Evolutionary conservation across 92 coral and sea anemone species (phyloP).

Genomic region (Plumapathes pennacea): DNA sequence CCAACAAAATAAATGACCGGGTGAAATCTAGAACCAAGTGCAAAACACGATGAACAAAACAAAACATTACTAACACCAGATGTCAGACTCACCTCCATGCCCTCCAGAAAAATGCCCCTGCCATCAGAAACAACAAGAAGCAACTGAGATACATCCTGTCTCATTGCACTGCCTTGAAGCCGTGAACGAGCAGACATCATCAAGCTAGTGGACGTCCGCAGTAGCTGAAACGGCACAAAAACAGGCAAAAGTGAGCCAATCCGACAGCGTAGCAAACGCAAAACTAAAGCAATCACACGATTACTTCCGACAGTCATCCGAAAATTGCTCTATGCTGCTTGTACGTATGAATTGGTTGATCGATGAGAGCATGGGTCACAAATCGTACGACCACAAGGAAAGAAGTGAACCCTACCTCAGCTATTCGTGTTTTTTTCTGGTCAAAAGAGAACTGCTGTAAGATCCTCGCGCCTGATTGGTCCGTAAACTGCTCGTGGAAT

Average conservation of each 20-base stretch:
- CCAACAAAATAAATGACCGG: too few relatives aligned
- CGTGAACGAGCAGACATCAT: constrained; percentile 89
- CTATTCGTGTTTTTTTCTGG: constrained; percentile 93
- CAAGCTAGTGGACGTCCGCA: constrained; percentile 73
- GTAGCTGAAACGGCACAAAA: constrained; percentile 44
- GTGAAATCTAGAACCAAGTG: too few relatives aligned
- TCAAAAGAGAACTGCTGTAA: constrained; percentile 91
- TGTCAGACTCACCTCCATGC: constrained; percentile 73
- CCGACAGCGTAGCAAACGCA: background rate
- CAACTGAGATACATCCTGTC: constrained; percentile 79
- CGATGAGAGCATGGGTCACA: background rate
- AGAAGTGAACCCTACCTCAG: constrained; percentile 59
- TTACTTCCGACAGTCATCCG: background rate
- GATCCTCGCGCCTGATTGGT: constrained; percentile 90
- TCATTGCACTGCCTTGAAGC: constrained; percentile 50
- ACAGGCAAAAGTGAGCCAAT: background rate
- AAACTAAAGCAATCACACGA: background rate
- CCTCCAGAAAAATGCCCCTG: constrained; percentile 95
- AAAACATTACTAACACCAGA: too few relatives aligned
- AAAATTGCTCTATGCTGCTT: background rate
- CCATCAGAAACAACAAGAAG: constrained; percentile 96
- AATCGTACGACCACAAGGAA: background rate
- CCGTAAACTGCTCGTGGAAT: constrained; percentile 90
- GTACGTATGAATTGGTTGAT: background rate
- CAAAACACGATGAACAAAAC: too few relatives aligned